Percentiles rank a stretch among this genome's conserved stretches.
These are phyloP conservation scores for Lasioglossum malachurum DNA, from an alignment of 2,888 invertebrate genomes.

Conservation along the genomic window DNA sequence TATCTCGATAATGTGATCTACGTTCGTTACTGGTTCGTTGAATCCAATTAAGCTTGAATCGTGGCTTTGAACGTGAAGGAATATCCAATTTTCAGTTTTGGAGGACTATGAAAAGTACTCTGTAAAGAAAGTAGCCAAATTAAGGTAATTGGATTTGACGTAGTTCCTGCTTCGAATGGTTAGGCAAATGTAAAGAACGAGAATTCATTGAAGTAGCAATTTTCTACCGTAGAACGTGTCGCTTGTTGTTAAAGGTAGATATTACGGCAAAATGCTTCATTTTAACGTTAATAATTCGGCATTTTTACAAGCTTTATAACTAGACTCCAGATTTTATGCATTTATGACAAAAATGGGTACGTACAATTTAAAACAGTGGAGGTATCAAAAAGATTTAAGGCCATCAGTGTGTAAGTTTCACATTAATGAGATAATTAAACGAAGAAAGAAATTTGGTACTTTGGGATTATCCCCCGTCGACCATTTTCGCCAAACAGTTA, in stretches of 20 bases:
- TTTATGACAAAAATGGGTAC: no score
- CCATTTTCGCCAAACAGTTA: no score
- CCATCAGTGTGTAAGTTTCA: no score
- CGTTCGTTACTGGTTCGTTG: neutral
- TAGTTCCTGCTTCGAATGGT: constrained; percentile 27
- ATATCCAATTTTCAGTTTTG: constrained; percentile 20
- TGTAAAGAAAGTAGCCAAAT: constrained; percentile 44
- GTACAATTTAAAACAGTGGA: no score
- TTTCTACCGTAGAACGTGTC: constrained; percentile 22
- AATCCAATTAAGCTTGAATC: neutral
- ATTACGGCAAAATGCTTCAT: neutral
- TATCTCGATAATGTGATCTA: neutral
- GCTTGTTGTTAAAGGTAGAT: neutral
- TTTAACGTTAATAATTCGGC: neutral
- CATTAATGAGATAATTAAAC: no score
- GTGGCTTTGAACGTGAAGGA: neutral
- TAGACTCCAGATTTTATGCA: no score
- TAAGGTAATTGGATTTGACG: constrained; percentile 56
- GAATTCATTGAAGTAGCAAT: constrained; percentile 29
- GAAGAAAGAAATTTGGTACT: no score
- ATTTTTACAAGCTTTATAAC: neutral
- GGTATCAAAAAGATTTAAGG: no score
- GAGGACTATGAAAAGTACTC: neutral
- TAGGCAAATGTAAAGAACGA: constrained; percentile 37
- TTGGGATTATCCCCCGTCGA: no score